Evolutionary conservation across 30 jellyfish, hydroid and myxozoan genomes (phyloP).

Genomic region (Mastigias papua): DNA sequence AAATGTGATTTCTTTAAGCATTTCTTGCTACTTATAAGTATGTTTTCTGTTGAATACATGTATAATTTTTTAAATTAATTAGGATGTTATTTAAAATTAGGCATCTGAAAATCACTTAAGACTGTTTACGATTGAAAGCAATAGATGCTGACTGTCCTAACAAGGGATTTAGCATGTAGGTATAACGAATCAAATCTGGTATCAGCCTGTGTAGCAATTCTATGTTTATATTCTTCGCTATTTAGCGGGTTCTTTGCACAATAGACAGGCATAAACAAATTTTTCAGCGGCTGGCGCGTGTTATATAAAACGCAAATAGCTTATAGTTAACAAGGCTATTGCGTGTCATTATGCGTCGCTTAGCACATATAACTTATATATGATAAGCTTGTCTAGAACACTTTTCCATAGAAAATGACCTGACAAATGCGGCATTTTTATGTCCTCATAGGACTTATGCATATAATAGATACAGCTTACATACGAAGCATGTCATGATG

Average conservation of each 20-base stretch:
- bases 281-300: slow-evolving; percentile 1
- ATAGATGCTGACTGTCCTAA: background rate
- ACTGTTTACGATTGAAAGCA: background rate
- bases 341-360: slow-evolving; percentile 7
- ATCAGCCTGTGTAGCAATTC: background rate
- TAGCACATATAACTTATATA: background rate
- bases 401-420: background rate
- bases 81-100: background rate
- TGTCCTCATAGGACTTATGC: background rate
- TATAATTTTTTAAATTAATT: slow-evolving; percentile 6
- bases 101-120: background rate
- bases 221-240: background rate
- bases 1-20: background rate
- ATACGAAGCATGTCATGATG: too few relatives aligned
- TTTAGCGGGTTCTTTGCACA: background rate
- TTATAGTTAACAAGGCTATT: background rate
- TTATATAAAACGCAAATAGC: background rate
- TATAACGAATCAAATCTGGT: background rate
- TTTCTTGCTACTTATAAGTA: background rate
- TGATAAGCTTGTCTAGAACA: background rate
- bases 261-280: background rate
- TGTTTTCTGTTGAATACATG: background rate
- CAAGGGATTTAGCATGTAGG: background rate
- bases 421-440: background rate
- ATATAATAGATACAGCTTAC: background rate